These are phyloP conservation scores for Coelogynopora nodosa DNA, from an alignment of 2,888 invertebrate species.

Conservation along the genomic window DNA sequence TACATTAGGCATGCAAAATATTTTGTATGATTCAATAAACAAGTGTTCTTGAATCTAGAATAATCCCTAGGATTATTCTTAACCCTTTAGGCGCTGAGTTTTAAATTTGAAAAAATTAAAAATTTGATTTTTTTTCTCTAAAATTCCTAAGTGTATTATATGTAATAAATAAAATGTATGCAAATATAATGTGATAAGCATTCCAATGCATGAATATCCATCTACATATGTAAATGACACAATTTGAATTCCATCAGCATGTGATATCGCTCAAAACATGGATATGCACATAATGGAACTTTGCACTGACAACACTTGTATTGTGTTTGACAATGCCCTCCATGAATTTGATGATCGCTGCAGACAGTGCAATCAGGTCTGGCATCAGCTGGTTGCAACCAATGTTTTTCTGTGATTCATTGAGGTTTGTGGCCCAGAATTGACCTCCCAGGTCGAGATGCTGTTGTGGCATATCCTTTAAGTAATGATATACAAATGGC, in stretches of 20 bases:
- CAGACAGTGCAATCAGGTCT: constrained; percentile 25
- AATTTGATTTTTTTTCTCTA: too few species aligned
- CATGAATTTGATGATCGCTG: background rate
- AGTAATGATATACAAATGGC: background rate
- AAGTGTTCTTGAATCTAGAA: too few species aligned
- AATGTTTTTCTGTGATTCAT: background rate
- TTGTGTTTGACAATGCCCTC: constrained; percentile 6
- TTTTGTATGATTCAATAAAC: too few species aligned
- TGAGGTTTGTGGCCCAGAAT: background rate
- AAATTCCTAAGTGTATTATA: too few species aligned
- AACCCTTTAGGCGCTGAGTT: background rate
- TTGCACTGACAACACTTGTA: constrained; percentile 1
- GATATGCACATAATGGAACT: constrained; percentile 27
- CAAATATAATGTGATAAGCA: too few species aligned
- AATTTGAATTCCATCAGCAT: background rate
- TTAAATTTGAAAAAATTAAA: too few species aligned
- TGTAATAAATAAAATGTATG: too few species aligned
- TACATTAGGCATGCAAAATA: too few species aligned
- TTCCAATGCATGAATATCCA: background rate
- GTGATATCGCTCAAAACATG: constrained; percentile 33
- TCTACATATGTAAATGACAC: constrained; percentile 20
- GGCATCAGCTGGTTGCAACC: background rate
- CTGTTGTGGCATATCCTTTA: background rate
- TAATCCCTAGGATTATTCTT: too few species aligned
- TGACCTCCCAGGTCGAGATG: background rate